Percentiles rank a stretch among this genome's conserved stretches.
These are phyloP conservation scores for Steatocranus sp. DNA, from an alignment of 2,797 vertebrate species.

Conservation along the genomic window DNA sequence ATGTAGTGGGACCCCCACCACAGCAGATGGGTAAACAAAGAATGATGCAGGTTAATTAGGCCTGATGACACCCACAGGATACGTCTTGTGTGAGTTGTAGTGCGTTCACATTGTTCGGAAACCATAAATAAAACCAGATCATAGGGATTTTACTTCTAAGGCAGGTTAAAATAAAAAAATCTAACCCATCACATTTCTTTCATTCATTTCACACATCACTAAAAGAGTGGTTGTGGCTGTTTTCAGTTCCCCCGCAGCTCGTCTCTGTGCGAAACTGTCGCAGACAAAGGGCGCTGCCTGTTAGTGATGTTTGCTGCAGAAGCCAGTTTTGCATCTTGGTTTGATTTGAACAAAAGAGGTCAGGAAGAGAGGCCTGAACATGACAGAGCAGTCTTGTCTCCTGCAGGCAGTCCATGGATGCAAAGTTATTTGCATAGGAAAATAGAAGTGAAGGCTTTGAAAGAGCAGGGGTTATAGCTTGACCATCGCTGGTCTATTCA, in stretches of 20 bases:
- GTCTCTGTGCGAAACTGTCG: neutral
- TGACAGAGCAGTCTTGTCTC: conserved; percentile 43
- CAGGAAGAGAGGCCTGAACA: conserved; percentile 31
- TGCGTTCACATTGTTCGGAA: neutral
- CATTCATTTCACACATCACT: neutral
- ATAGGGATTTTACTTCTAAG: neutral
- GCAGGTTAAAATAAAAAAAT: neutral
- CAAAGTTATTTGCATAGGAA: conserved; percentile 80
- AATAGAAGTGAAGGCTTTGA: conserved; percentile 54
- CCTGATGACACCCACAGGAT: conserved; percentile 7
- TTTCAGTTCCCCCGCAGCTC: neutral
- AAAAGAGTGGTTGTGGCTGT: neutral
- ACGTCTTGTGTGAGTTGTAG: neutral
- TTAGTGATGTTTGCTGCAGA: neutral
- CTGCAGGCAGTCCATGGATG: conserved; percentile 51
- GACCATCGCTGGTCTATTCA: neutral
- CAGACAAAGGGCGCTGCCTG: neutral
- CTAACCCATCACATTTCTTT: neutral
- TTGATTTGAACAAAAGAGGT: conserved; percentile 47
- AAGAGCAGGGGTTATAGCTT: neutral
- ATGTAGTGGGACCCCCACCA: conserved; percentile 49
- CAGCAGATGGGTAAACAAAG: conserved; percentile 69
- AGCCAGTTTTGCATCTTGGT: conserved; percentile 68
- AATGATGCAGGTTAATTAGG: conserved; percentile 46
- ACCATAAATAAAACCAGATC: neutral